phyloP scores from a whole-genome alignment of 2,797 vertebrate genomes.

The Hybognathus amarus region DNA sequence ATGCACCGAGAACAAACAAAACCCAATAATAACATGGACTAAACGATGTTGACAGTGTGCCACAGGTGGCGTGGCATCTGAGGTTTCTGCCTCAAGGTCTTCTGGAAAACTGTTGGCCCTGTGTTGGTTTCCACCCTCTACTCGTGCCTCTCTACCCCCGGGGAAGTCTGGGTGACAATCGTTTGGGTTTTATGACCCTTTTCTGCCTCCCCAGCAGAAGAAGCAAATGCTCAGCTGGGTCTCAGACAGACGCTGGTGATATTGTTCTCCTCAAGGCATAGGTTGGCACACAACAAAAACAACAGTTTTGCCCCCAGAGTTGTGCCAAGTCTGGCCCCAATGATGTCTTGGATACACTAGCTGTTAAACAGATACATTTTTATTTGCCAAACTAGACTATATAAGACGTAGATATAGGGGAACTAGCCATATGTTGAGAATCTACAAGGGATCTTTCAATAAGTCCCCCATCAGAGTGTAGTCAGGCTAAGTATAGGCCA shows the following conservation, averaged over 20 bases:
- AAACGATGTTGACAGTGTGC: constrained; percentile 45
- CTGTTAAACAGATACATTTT: neutral
- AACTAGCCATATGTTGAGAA: neutral
- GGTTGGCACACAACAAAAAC: constrained; percentile 18
- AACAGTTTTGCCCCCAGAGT: constrained; percentile 9
- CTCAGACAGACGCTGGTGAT: constrained; percentile 23
- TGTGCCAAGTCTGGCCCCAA: neutral
- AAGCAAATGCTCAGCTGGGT: constrained; percentile 41
- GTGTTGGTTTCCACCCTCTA: neutral
- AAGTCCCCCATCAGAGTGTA: neutral
- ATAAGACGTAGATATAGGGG: no score
- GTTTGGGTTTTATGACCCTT: constrained; percentile 29
- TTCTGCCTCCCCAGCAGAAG: constrained; percentile 34
- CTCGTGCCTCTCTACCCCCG: constrained; percentile 16
- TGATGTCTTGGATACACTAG: neutral
- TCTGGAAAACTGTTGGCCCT: neutral
- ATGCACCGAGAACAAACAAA: constrained; percentile 38
- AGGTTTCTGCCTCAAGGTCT: constrained; percentile 37
- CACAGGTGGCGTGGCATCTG: constrained; percentile 44
- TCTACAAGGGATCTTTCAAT: neutral
- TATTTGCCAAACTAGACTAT: neutral
- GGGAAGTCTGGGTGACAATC: constrained; percentile 30
- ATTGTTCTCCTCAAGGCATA: constrained; percentile 17
- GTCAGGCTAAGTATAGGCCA: neutral
- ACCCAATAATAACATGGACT: constrained; percentile 19